Evolutionary conservation across 2,888 invertebrate genomes (phyloP), one percentile per base, ranked within the genome.

Genomic region (Glyphotaelius pellucidus): DNA sequence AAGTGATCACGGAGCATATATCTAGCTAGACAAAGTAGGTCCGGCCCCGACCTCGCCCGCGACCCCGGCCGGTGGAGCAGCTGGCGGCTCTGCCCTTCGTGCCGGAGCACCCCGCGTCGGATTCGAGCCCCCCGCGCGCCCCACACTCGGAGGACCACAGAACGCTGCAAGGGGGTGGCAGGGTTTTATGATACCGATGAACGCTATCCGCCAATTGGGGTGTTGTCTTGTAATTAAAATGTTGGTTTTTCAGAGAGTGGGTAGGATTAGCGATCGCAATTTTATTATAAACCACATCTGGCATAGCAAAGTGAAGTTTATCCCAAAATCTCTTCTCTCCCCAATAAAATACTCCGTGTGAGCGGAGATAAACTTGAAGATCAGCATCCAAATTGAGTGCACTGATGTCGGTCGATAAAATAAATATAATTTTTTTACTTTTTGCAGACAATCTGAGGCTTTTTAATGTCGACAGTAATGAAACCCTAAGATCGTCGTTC

Each of bases 301-400:
- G 98, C 97, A 98, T 97, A 90, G 98, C 97, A 95, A 96, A 97
- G 93, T 98, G 97, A 93, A 99, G 96, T 95, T 98, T 98, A 94
- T 98, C 98, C 98, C 98, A 99, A 95, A 99, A 99, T 94, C 98
- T 97, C 94, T 97, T 97, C 95, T 98, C 98, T 93, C 98, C 98
- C 97, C 98, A 98, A 93, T 97, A 96, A 93, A 97, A 96, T 90
- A 97, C 97, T 81, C 97, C 97, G 95, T 98, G 97, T 94, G 97
- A 97, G 94, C 97, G 97, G 91, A 98, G 95, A 93, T 97, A 96
- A 91, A 97, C 96, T 95, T 98, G 97, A 89, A 98, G 96, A 94
- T 98, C 98, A 90, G 97, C 96, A 95, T 98, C 98, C 94, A 98
- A 97, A 94, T 97, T 97, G 80, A 97, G 95, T 83, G 97, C 97